Percentiles rank a stretch among this genome's conserved stretches.
Evolutionary conservation across 2,888 invertebrate genomes (phyloP).

Genomic region (Plutella xylostella): DNA sequence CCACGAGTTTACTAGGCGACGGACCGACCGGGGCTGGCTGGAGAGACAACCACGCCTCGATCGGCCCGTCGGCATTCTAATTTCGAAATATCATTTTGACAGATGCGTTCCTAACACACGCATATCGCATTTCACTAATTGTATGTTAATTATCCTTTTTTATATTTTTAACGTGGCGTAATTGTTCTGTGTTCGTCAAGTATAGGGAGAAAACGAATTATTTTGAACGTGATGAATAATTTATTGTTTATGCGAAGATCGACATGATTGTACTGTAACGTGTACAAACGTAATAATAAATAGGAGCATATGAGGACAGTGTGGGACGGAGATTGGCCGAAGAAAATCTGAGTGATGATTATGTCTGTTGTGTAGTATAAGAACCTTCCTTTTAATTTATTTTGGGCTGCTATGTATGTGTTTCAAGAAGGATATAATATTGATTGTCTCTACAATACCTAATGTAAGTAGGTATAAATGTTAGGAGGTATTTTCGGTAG

Average conservation of each 20-base stretch:
- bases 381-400: too few relatives aligned
- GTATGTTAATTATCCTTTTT: too few relatives aligned
- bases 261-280: slow-evolving; percentile 39
- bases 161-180: slow-evolving; percentile 45
- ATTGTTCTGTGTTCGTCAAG: slow-evolving; percentile 47
- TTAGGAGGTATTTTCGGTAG: too few relatives aligned
- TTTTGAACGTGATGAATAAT: slow-evolving; percentile 17
- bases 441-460: too few relatives aligned
- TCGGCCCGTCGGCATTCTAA: slow-evolving; percentile 1
- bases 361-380: too few relatives aligned
- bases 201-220: slow-evolving; percentile 30
- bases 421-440: too few relatives aligned
- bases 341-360: too few relatives aligned
- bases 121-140: slow-evolving; percentile 17
- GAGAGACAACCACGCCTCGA: background rate
- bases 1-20: slow-evolving; percentile 57
- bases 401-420: too few relatives aligned
- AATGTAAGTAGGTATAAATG: too few relatives aligned
- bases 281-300: slow-evolving; percentile 51
- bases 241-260: slow-evolving; percentile 10
- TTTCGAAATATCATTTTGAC: slow-evolving; percentile 20
- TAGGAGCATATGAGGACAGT: too few relatives aligned
- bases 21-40: slow-evolving; percentile 17
- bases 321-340: too few relatives aligned
- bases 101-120: slow-evolving; percentile 21